Evolutionary conservation across 1,140 invertebrate genomes (phyloP), one percentile per base, ranked within the genome.

Genomic region (Drosophila busckii): DNA sequence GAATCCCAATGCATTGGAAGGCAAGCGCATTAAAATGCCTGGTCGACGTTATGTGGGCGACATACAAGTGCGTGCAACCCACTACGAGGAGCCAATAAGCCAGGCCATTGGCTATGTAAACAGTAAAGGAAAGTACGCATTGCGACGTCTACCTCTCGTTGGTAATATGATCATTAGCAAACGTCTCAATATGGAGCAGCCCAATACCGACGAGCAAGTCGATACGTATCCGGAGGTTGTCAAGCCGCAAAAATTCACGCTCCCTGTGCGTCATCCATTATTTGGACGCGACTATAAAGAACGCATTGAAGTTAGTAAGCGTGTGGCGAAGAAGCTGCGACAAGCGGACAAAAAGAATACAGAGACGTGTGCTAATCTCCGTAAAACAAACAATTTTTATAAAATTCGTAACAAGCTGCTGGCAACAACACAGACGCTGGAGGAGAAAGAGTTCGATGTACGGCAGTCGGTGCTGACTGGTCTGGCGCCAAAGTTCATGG

Each of bases 391-490:
- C 0, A 73, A 78, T n/a, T 78, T 40, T 17, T 80, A 82, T 6
- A 41, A 26, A 1, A 50, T 73, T 1, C 64, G 75, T 3, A 49
- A 26, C 2, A 34, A 31, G 8, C 7, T 78, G 29, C 2, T 50
- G 20, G n/a, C 10, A 7, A 40, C 15, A 2, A 38, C 48, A 3
- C 52, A 68, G 25, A 80, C 73, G 0, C 54, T 80, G 13, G 8
- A 40, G 6, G 40, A 80, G 9, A 80, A 80, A 42, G 73, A 80
- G 20, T n/a, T 10, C n/a, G 68, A 64, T 19, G 59, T 80, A 6
- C 58, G 75, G 0, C 63, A 80, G 6, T 73, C 73, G 1, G 73
- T 82, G 26, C 3, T 80, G 1, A 80, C 75, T 0, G 73, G 73
- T 0, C 31, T 53, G 0, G 23, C n/a, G 4, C 71, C 71, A n/a